Evolutionary conservation across 2,888 invertebrate species (phyloP), one percentile per base, ranked within the genome.

Genomic region (Ctenicera cuprea): DNA sequence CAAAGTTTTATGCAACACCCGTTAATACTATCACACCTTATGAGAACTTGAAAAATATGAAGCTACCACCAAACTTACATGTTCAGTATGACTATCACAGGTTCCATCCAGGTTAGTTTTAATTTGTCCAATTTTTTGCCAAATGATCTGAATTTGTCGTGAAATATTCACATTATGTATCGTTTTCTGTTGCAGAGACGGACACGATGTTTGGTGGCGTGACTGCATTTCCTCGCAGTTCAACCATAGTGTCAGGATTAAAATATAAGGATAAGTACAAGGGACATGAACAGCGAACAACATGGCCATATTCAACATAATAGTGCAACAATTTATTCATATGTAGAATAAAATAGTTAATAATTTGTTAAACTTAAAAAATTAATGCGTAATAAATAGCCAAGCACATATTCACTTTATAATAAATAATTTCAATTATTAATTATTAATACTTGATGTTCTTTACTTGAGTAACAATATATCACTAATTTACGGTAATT

Each of bases 41-140:
- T 81, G 96, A 97, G 79, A 89, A 90, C 37, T 84, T 96, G 81
- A 91, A 90, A 75, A 90, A 88, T 73, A 90, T 91, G 83, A 92
- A 96, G 33, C 87, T 98, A 63, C 97, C 98, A 0, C 92, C 93
- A 82, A 98, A 98, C 88, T 87, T 98, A 26, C 94, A 97, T 85
- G 89, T 98, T 3, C 94, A 95, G 83, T 88, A 91, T 73, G 94
- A 97, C 57, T 94, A 95, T 85, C 85, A 93, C 50, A 89, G 97
- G 70, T 98, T 96, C 86, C 91, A 96, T 88, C 95, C 97, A 78
- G 93, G 94, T 93, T 79, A 45, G 70, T 57, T 18, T 59, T 20
- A n/a, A n/a, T n/a, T n/a, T n/a, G n/a, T n/a, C n/a, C n/a, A n/a
- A n/a, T n/a, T n/a, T n/a, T n/a, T n/a, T n/a, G n/a, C n/a, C n/a